Evolutionary conservation across 2,113 vertebrate genomes (phyloP), one percentile per base, ranked within the genome.

Genomic region (Apeltes quadracus): DNA sequence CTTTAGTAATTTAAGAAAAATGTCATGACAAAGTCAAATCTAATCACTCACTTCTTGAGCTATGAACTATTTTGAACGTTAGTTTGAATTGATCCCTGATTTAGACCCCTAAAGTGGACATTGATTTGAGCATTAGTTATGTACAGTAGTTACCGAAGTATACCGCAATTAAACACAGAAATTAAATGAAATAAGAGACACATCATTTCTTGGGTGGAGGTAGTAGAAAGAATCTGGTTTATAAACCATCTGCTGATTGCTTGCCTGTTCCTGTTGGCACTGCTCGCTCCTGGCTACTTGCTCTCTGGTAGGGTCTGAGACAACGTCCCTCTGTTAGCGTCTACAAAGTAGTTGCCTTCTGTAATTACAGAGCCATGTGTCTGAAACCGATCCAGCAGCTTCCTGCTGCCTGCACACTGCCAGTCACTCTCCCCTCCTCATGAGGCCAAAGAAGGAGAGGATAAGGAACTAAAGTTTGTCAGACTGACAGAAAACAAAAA

Each of bases 351-450:
- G 25, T 62, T 20, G 22, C 71, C 79, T 79, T 41, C 76, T 85
- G 73, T 89, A 87, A 87, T 85, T 86, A 87, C 83, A 88, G 72
- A 84, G 51, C 38, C 61, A 11, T 59, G 55, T 16, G 59, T 61
- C 59, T 34, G 32, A 34, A 34, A 34, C 32, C 32, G 32, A 34
- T 34, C 4, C 6, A 34, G 32, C 32, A 34, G 32, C 32, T 6
- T 34, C 32, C 7, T 34, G 32, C 32, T 34, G 32, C 32, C 32
- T 43, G 65, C 16, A 67, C 51, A 27, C 50, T 11, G 34, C 54
- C 15, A 29, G 29, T 29, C 29, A 72, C 81, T 72, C 75, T 41
- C 39, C 1, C 67, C 66, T 61, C 77, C 67, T 55, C 18, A 16
- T 1, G 29, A 34, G 27, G 61, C 55, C 68, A 65, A 48, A 75